Base-by-base conservation (phyloP, 2,797 vertebrate genomes). In the Tadarida brasiliensis region DNA sequence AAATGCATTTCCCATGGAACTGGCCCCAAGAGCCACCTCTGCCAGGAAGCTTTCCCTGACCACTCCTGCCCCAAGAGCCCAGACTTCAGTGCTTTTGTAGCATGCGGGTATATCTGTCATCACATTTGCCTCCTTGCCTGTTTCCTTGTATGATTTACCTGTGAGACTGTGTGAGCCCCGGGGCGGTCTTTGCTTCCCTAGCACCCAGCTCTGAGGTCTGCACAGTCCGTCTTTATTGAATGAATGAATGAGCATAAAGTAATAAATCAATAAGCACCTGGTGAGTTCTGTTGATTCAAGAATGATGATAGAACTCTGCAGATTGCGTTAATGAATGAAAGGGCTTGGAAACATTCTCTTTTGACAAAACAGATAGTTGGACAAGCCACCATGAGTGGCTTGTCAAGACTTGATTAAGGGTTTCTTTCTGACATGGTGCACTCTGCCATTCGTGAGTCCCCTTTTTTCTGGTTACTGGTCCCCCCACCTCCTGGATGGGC, bases 381-480 rank as follows among this genome's bases (percentile, higher is more conserved):
- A 54, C 47, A 76, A 44, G 33, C 5, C 26, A n/a, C 61, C 44
- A 4, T 33, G 14, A 11, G 54, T 85, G 59, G 57, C 20, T 26
- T 63, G 30, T 86, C 76, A n/a, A 49, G 20, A 65, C 35, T n/a
- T 91, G 73, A 56, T 30, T 20, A 17, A 92, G 74, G 10, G 5
- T 4, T 28, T 80, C 30, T 28, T 81, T 93, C 51, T 47, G 44
- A 44, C 5, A 0, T 2, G 10, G 49, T 19, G 3, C 28, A 33
- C 22, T 51, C 54, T 94, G 56, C 35, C 70, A 76, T 47, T 59
- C 65, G 35, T 24, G 22, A 8, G 30, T 7, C 54, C 59, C 57
- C 28, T 0, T 77, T 70, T 86, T 89, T 83, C 94, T 76, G 51
- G 92, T 80, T 87, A 86, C 65, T 49, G 11, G 57, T 78, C 47